A percentile compares a stretch with the other conserved stretches of the same genome.
Conservation (phyloP, 2,888 invertebrate genomes). For the Phortica magna region DNA sequence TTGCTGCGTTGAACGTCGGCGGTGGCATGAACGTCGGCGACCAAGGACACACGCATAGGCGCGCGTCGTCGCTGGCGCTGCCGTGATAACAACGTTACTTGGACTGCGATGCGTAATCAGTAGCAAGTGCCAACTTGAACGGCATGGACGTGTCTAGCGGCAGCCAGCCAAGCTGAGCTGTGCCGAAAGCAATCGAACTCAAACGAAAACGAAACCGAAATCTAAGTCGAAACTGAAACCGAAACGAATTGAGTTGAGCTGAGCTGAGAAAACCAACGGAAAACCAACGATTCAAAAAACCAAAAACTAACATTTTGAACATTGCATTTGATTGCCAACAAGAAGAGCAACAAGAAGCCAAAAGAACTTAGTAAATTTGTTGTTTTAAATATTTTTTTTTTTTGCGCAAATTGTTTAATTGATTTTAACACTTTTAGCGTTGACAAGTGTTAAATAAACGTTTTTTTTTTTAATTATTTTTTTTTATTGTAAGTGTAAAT, state of each 20-base stretch:
- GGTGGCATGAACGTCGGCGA: neutral
- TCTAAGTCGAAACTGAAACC: neutral
- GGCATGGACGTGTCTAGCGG: slow-evolving; percentile 47
- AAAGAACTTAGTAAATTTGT: too few relatives aligned
- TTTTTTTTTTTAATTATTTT: neutral
- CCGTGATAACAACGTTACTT: slow-evolving; percentile 53
- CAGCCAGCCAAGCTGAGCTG: slow-evolving; percentile 18
- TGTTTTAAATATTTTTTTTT: neutral
- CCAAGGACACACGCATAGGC: neutral
- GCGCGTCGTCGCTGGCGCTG: neutral
- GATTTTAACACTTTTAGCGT: neutral
- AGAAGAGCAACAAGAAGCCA: neutral
- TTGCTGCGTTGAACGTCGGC: neutral
- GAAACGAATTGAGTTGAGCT: slow-evolving; percentile 2
- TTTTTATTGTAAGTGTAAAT: neutral
- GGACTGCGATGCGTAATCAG: slow-evolving; percentile 48
- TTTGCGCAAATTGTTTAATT: neutral
- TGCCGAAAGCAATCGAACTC: neutral
- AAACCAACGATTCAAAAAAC: neutral
- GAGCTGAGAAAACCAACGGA: neutral
- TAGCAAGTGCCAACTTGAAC: slow-evolving; percentile 58
- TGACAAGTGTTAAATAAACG: neutral
- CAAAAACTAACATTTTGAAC: neutral
- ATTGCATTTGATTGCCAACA: neutral
- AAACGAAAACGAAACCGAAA: neutral